Conservation (phyloP, 2,113 vertebrate genomes). For the Cisticola juncidis region DNA sequence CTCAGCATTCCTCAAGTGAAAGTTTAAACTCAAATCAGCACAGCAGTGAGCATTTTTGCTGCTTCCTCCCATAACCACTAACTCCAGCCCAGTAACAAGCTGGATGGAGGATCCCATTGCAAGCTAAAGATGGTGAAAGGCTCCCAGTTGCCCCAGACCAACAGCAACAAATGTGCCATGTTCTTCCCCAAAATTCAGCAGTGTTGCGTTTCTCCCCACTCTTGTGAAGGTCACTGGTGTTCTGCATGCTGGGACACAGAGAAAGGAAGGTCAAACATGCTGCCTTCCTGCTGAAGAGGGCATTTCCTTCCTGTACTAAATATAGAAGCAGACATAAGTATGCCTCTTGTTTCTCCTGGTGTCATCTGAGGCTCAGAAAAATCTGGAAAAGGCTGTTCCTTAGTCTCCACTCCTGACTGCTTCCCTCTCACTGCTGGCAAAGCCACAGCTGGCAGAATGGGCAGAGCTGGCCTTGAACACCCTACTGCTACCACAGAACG, state of each 20-base stretch:
- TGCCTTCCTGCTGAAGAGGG: background rate
- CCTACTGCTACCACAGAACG: accelerated
- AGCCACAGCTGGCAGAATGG: accelerated
- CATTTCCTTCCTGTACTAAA: background rate
- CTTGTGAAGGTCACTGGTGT: background rate
- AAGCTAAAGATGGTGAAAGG: background rate
- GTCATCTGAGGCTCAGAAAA: background rate
- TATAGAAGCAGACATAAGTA: background rate
- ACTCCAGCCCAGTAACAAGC: background rate
- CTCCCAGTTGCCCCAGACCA: accelerated
- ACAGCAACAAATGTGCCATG: background rate
- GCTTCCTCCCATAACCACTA: background rate
- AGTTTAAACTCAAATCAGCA: background rate
- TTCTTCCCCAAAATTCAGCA: background rate
- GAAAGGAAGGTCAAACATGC: background rate
- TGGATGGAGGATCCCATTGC: accelerated
- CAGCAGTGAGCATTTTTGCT: background rate
- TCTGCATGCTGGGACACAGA: background rate
- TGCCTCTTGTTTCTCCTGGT: background rate
- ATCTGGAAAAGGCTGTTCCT: background rate
- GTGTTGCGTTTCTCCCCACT: background rate
- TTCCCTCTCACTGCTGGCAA: background rate
- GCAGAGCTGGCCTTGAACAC: background rate
- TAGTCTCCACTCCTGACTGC: background rate
- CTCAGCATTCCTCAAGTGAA: background rate